Evolutionary conservation across 2,113 vertebrate genomes (phyloP).

Genomic region (Spermophilus dauricus): DNA sequence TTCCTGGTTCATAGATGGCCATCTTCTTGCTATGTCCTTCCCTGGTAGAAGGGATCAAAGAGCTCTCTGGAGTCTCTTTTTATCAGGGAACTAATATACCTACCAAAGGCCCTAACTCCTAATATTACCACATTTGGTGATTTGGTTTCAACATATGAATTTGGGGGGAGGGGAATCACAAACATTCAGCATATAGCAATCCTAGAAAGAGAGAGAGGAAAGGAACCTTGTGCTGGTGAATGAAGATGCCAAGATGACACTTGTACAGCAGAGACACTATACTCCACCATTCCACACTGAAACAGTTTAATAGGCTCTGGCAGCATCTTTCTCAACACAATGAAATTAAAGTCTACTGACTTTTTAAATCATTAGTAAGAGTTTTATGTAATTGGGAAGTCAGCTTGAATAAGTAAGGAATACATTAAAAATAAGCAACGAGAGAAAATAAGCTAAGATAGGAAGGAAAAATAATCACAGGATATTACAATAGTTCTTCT

Average conservation of each 20-base stretch:
- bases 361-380: constrained; percentile 36
- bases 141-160: not conserved
- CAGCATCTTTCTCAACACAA: not conserved
- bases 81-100: not conserved
- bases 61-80: not conserved
- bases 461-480: constrained; percentile 32
- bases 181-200: not conserved
- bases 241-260: not conserved
- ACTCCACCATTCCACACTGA: not conserved
- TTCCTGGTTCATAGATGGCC: not conserved
- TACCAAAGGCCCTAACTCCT: not conserved
- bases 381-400: constrained; percentile 1
- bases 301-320: not conserved
- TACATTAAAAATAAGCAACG: constrained; percentile 28
- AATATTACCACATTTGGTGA: not conserved
- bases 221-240: not conserved
- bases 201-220: not conserved
- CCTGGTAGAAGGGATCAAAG: not conserved
- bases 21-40: not conserved
- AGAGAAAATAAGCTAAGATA: not conserved
- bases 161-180: not conserved
- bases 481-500: not conserved
- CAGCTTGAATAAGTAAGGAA: not conserved
- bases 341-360: constrained; percentile 6
- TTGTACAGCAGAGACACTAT: not conserved